phyloP scores from a whole-genome alignment of 2,888 invertebrate species.

The Drosophila maculinotata region DNA sequence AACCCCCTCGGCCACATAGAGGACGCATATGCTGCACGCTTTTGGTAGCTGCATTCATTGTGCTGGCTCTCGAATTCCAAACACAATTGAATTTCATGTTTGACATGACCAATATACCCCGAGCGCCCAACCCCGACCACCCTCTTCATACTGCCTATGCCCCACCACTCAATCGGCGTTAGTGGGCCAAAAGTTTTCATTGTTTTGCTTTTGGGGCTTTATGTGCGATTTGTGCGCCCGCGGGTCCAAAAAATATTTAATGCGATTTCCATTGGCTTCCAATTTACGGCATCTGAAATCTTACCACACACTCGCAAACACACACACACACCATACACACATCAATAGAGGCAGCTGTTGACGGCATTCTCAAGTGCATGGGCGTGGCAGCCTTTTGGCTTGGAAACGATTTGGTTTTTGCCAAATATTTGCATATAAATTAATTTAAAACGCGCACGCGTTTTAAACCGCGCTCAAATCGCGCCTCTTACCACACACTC shows the following conservation, averaged over 20 bases:
- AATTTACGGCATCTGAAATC: conserved; percentile 37
- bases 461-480: conserved; percentile 53
- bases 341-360: conserved; percentile 1
- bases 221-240: conserved; percentile 32
- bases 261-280: conserved; percentile 73
- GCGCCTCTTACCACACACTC: conserved; percentile 16
- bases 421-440: conserved; percentile 66
- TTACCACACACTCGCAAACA: conserved; percentile 13
- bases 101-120: conserved; percentile 56
- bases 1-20: not conserved
- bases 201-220: conserved; percentile 50
- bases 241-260: conserved; percentile 62
- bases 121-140: not conserved
- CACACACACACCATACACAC: conserved; percentile 9
- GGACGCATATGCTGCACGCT: conserved; percentile 54
- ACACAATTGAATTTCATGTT: conserved; percentile 78
- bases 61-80: conserved; percentile 51
- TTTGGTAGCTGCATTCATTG: conserved; percentile 39
- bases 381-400: conserved; percentile 45
- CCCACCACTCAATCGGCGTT: not conserved
- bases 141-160: rapidly evolving
- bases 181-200: conserved; percentile 42
- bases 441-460: conserved; percentile 53
- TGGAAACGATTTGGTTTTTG: conserved; percentile 41
- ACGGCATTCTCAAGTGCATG: conserved; percentile 38